Evolutionary conservation across 2,113 vertebrate genomes (phyloP), one percentile per base, ranked within the genome.

Genomic region (Chrysochloris asiatica): DNA sequence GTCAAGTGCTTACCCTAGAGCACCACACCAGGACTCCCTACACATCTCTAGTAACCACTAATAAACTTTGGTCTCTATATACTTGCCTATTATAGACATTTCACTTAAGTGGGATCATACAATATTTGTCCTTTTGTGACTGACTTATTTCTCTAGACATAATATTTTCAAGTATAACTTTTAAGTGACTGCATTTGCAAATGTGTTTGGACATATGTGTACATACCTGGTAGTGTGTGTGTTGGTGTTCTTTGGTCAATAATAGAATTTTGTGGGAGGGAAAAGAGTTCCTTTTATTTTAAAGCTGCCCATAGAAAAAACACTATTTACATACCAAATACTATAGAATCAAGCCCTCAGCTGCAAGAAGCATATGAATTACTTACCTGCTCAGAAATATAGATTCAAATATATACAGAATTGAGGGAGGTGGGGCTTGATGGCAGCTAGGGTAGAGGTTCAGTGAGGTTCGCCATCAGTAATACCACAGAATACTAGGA

Each of bases 311-410:
- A 71, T n/a, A 88, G 56, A 77, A 59, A 84, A 33, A n/a, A 77
- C 28, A 65, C 59, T 90, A 54, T 82, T 93, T 77, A 77, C 43
- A 54, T 45, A 50, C 22, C 52, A 82, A 89, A 79, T 92, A 36
- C 19, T 81, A n/a, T 47, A 90, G 54, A 12, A 75, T 85, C n/a
- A 83, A 75, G 54, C 63, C 47, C 45, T 77, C 48, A 75, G 88
- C 30, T 78, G 13, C 41, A 93, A 48, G 47, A 94, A 85, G 41
- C 47, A 2, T 65, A 13, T 59, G n/a, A 54, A 45, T 75, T 89
- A 86, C 45, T 93, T 75, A 87, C 45, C 69, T 92, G 54, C 26
- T 78, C 41, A 84, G 59, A 91, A 94, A 84, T n/a, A 90, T 16
- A 71, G 48, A 88, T 78, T 47, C 24, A 83, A 89, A 80, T 83